Base-by-base conservation (phyloP, 2,888 invertebrate species). In the Amblyjoppa proteus region DNA sequence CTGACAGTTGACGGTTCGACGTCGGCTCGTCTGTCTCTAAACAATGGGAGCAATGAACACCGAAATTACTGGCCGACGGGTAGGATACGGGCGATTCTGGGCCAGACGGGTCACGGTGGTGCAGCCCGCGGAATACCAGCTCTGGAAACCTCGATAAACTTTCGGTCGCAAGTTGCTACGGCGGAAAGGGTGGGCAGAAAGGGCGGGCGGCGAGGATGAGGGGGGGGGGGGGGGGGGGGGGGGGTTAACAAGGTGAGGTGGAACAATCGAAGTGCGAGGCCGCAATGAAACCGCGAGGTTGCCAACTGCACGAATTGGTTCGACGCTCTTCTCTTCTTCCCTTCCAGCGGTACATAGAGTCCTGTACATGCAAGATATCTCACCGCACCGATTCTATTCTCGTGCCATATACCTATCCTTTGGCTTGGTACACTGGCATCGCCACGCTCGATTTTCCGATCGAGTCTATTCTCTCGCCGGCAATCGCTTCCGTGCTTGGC, bases 281-380 rank as follows among this genome's bases (percentile, higher is more conserved):
- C 92, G 89, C 90, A 91, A 91, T 91, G 90, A 91, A 91, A 92
- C 92, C 92, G 87, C 92, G 87, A 89, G 89, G 91, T 91, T 91
- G 91, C 91, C 91, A 92, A 92, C 91, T 89, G 90, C 88, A 90
- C 88, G 90, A 90, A 91, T 90, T 89, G 89, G 88, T 89, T 88
- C 89, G 83, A 77, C 31, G 61, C 73, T 68, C 73, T 66, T 78
- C 70, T 45, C 64, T 25, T 41, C 51, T 34, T 51, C 11, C 45
- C 56, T 69, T 28, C 41, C 53, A 31, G 25, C 31, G 41, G 25
- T 58, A 64, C 58, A 53, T 41, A 16, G 34, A 28, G 25, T 38
- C 13, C 25, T 16, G 45, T 45, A 74, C 58, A 61, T 61, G 20
- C 53, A 69, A 11, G 49, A 66, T 66, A 71, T 61, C 66, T 69